Evolutionary conservation across 2,888 invertebrate genomes (phyloP), one percentile per base, ranked within the genome.

Genomic region (Cephus rjabovi): DNA sequence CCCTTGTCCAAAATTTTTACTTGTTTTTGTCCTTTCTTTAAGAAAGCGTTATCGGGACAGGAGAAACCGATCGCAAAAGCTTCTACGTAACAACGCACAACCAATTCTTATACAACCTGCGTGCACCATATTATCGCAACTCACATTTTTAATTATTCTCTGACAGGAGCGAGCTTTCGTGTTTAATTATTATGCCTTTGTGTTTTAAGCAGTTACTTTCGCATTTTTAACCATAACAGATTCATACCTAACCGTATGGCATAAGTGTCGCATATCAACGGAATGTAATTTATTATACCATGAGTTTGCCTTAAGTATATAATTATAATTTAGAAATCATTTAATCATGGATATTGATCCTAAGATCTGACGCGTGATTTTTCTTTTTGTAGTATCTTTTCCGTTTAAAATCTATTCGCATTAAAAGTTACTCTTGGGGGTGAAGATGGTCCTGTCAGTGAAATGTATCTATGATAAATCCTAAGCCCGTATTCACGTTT

Each of bases 21-120:
- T 23, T 23, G 56, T 9, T 56, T 56, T 9, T 23, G 23, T 23
- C 9, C 9, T 23, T 56, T 56, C 6, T 23, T 56, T 23, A 23
- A 23, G 9, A 74, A 4, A 30, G 12, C 23, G 23, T 74, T 74
- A 35, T 3, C 34, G 23, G 74, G 30, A 35, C 69, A 78, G 75
- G 40, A 56, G 35, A 79, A 78, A 86, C 84, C 81, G 85, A 85
- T 86, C 84, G 80, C 73, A 75, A 89, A 56, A 89, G 88, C 87
- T 83, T 86, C 89, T 87, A 88, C 86, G 86, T 88, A 89, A 90
- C 87, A 87, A 90, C 87, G 89, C 90, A 91, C 91, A 91, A 91
- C 91, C 91, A 88, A 89, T 91, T 88, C 88, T 88, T 86, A 86
- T 89, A 90, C 90, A 89, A 90, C 90, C 90, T 89, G 80, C 82